Conservation (phyloP, 2,113 vertebrate genomes). For the Cynopterus brachyotis region DNA sequence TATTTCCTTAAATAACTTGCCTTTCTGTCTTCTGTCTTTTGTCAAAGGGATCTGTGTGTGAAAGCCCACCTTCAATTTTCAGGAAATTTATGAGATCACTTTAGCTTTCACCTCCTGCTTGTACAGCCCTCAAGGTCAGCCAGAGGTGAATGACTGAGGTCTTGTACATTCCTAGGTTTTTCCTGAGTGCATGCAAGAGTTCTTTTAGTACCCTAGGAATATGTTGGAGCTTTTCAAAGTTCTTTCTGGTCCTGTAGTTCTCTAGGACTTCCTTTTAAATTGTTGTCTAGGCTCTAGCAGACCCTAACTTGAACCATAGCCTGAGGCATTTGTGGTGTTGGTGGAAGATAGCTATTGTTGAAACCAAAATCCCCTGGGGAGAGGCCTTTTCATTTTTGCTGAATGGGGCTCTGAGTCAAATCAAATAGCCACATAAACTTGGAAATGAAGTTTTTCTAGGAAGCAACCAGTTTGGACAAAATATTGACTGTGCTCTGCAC, state of each 20-base stretch:
- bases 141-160: background rate
- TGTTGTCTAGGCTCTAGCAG: background rate
- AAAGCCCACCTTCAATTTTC: background rate
- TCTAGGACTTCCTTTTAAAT: background rate
- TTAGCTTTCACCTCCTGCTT: conserved; percentile 17
- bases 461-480: background rate
- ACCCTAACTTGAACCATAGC: background rate
- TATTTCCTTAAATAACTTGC: background rate
- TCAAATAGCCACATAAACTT: background rate
- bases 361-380: background rate
- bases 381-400: background rate
- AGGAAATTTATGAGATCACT: background rate
- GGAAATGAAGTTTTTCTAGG: background rate
- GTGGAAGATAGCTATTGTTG: background rate
- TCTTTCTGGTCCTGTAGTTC: background rate
- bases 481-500: background rate
- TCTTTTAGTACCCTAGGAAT: background rate
- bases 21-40: background rate
- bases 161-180: background rate
- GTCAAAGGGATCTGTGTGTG: background rate
- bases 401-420: background rate
- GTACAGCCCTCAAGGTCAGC: background rate
- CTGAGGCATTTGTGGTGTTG: background rate
- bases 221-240: background rate
- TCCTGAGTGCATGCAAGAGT: background rate